These are phyloP conservation scores for Drosophila pegasa DNA, from an alignment of 2,888 invertebrate genomes.

Conservation along the genomic window DNA sequence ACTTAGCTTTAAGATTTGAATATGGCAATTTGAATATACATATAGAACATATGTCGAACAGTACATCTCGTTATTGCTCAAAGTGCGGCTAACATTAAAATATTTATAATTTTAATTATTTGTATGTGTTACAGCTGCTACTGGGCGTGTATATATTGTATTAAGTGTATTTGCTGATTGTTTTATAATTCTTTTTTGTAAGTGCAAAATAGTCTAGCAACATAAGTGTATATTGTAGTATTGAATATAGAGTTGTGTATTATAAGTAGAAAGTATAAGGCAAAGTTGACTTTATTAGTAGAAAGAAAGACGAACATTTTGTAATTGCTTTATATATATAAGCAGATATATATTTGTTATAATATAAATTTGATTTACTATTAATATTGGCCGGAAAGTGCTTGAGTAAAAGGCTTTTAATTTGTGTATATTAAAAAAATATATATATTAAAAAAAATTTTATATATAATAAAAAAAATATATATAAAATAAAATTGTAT, in stretches of 20 bases:
- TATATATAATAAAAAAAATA: too few relatives aligned
- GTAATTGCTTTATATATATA: background rate
- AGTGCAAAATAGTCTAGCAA: background rate
- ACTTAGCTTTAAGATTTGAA: constrained; percentile 19
- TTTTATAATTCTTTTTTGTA: background rate
- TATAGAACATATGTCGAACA: constrained; percentile 8
- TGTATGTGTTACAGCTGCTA: background rate
- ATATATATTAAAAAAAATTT: too few relatives aligned
- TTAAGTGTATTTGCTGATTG: background rate
- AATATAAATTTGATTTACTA: too few relatives aligned
- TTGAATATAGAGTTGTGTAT: background rate
- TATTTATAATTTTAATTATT: background rate
- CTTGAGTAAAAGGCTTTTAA: too few relatives aligned
- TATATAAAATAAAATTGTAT: too few relatives aligned
- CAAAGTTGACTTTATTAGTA: too few relatives aligned
- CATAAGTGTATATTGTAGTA: background rate
- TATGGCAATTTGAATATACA: constrained; percentile 8
- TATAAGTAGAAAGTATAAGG: too few relatives aligned
- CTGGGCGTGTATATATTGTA: background rate
- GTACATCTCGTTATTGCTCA: background rate
- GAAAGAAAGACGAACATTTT: too few relatives aligned
- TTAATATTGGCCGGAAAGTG: too few relatives aligned
- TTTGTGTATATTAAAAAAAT: background rate
- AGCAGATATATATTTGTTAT: background rate
- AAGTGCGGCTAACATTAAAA: background rate